Percentiles rank a stretch among this genome's conserved stretches.
These are phyloP conservation scores for Cactoblastis cactorum DNA, from an alignment of 2,888 invertebrate genomes.

Conservation along the genomic window DNA sequence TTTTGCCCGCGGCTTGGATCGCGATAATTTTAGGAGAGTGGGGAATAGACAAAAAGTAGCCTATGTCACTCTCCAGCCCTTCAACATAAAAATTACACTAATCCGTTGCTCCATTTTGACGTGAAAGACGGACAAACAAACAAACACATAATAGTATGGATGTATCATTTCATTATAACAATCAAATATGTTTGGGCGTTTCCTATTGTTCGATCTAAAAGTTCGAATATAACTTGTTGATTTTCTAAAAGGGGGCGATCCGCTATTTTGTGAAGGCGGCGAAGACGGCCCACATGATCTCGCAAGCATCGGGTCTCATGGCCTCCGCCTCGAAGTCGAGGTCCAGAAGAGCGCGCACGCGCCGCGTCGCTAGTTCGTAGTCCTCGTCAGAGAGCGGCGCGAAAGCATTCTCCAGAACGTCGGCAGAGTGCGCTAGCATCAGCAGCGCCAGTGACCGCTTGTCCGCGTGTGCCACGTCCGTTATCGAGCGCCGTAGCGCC, in stretches of 20 bases:
- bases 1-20: too few relatives aligned
- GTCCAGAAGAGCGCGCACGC: conserved; percentile 96
- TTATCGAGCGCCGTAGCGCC: conserved; percentile 96
- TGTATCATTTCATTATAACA: neutral
- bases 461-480: conserved; percentile 98
- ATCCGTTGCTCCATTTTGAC: too few relatives aligned
- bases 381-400: conserved; percentile 98
- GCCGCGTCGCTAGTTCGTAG: conserved; percentile 98
- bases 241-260: conserved; percentile 31
- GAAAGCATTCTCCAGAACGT: conserved; percentile 99
- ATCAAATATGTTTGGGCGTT: neutral
- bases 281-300: conserved; percentile 99
- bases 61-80: too few relatives aligned
- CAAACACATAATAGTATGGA: neutral
- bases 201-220: conserved; percentile 14
- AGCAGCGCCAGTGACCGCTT: conserved; percentile 95
- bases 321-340: conserved; percentile 98
- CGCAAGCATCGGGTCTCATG: conserved; percentile 92
- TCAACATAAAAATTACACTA: too few relatives aligned
- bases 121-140: too few relatives aligned
- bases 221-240: conserved; percentile 28
- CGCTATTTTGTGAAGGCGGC: conserved; percentile 98
- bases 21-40: too few relatives aligned
- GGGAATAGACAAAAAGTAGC: too few relatives aligned
- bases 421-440: conserved; percentile 97